These are phyloP conservation scores for Ibidorhyncha struthersii DNA, from an alignment of 2,113 vertebrate species.

Conservation along the genomic window DNA sequence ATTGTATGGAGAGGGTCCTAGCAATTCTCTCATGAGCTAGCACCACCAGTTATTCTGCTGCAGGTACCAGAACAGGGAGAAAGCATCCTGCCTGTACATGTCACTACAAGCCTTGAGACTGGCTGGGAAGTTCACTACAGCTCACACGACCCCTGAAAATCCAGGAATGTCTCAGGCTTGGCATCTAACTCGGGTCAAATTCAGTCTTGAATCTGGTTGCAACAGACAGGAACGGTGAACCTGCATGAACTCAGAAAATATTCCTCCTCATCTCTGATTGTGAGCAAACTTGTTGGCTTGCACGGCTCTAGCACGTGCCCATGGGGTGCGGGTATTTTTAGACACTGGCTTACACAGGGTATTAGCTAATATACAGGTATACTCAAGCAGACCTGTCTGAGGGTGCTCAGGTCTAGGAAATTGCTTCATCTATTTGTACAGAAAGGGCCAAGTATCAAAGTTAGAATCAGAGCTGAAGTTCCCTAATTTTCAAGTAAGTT, in stretches of 20 bases:
- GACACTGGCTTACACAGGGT: neutral
- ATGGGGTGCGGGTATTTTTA: constrained; percentile 47
- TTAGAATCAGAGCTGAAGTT: neutral
- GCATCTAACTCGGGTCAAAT: constrained; percentile 7
- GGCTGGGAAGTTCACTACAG: neutral
- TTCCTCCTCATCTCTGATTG: neutral
- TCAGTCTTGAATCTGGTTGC: constrained; percentile 9
- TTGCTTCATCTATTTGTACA: neutral
- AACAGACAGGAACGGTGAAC: constrained; percentile 20
- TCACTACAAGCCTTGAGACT: neutral
- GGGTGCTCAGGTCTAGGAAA: neutral
- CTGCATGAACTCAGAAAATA: neutral
- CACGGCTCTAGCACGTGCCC: constrained; percentile 11
- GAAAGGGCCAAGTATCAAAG: neutral
- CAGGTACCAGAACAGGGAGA: neutral
- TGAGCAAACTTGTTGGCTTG: constrained; percentile 27
- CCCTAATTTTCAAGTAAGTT: neutral
- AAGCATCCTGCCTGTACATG: neutral
- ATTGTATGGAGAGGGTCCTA: neutral
- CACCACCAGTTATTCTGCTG: neutral
- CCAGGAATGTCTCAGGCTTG: neutral
- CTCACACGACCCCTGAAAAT: neutral
- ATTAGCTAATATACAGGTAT: constrained; percentile 18
- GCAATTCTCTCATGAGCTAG: neutral
- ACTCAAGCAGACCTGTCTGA: neutral